These are phyloP conservation scores for Tringa solitaria DNA, from an alignment of 2,113 vertebrate species.

Conservation along the genomic window DNA sequence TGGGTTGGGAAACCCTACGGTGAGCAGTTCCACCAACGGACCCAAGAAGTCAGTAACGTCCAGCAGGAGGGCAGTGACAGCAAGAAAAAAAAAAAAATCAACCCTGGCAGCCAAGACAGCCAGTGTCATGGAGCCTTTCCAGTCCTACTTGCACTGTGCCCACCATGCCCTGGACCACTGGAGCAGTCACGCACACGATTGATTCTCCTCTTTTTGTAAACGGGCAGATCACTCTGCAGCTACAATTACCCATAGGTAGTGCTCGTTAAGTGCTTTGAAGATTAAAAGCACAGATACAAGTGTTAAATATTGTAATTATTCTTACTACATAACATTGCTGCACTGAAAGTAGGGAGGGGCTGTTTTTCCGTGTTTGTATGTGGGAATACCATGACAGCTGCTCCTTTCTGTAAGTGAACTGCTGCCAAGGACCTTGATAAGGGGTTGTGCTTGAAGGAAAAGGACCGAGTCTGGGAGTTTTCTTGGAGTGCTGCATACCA, in stretches of 20 bases:
- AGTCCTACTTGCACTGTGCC: not conserved
- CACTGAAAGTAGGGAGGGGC: conserved; percentile 46
- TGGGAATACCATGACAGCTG: conserved; percentile 61
- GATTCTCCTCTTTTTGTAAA: not conserved
- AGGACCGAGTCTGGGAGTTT: conserved; percentile 52
- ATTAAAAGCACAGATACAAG: conserved; percentile 62
- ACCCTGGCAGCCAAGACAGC: not conserved
- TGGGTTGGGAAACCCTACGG: not conserved
- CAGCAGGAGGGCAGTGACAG: not conserved
- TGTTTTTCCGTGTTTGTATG: conserved; percentile 49
- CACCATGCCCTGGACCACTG: not conserved
- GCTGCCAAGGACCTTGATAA: conserved; percentile 54
- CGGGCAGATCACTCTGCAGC: conserved; percentile 2
- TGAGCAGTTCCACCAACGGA: not conserved
- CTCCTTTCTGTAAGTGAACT: conserved; percentile 31
- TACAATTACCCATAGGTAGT: conserved; percentile 32
- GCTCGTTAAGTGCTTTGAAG: conserved; percentile 51
- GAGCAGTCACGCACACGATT: not conserved
- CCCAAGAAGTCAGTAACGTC: not conserved
- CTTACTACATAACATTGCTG: conserved; percentile 44
- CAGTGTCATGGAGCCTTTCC: rapidly evolving
- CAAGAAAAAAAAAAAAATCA: not conserved
- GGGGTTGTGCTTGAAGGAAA: conserved; percentile 43
- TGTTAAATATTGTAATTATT: conserved; percentile 69
- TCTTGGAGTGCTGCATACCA: conserved; percentile 62